phyloP scores from a whole-genome alignment of 2,797 vertebrate species.

The Lepus townsendii region DNA sequence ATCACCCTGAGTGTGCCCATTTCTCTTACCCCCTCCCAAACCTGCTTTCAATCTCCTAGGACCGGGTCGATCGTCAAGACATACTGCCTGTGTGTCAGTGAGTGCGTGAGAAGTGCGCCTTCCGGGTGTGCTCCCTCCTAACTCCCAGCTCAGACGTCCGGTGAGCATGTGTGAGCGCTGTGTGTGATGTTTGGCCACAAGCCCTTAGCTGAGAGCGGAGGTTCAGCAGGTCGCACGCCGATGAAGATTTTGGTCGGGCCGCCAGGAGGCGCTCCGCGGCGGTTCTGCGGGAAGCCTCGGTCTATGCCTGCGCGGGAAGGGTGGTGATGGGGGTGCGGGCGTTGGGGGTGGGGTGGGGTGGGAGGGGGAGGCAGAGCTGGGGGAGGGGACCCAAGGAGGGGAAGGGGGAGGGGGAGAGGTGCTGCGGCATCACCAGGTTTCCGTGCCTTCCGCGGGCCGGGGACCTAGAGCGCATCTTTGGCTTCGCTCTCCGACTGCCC shows the following conservation, averaged over 20 bases:
- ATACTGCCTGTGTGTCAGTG: neutral
- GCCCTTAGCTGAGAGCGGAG: conserved; percentile 10
- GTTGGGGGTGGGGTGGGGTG: neutral
- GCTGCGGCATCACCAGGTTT: neutral
- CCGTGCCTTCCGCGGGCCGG: neutral
- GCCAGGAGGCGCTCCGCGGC: conserved; percentile 79
- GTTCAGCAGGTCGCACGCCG: neutral
- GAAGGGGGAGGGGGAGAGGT: neutral
- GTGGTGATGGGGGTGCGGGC: neutral
- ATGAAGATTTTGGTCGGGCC: conserved; percentile 55
- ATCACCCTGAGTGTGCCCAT: neutral
- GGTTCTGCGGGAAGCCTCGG: conserved; percentile 32
- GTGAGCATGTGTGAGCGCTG: neutral
- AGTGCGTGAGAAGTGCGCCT: neutral
- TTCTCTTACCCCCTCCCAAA: no score
- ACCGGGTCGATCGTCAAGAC: neutral
- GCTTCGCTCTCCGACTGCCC: neutral
- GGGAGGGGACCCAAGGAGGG: neutral
- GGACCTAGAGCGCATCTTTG: neutral
- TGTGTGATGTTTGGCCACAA: neutral
- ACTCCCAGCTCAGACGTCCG: neutral
- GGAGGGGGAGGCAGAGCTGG: neutral
- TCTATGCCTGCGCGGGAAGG: conserved; percentile 65
- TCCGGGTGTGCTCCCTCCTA: neutral
- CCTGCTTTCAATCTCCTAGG: neutral